Base-by-base conservation (phyloP, 2,797 vertebrate genomes). In the Dryobates pubescens region DNA sequence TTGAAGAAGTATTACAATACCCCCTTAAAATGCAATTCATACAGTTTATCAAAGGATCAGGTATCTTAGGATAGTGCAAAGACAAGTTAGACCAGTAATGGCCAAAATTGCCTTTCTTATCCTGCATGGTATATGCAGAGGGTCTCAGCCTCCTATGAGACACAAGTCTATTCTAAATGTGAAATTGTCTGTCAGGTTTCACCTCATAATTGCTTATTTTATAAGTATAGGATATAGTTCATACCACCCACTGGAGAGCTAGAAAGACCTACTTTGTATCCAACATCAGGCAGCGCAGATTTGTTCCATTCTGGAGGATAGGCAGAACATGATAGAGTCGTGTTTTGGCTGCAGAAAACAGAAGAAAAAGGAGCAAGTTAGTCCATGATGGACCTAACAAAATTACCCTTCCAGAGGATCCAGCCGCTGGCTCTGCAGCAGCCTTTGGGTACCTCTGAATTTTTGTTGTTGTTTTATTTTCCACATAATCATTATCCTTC, bases 261-360 rank as follows among this genome's bases (percentile, higher is more conserved):
- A 38, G 36, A 57, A 91, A 61, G 32, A 45, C 70, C 6, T 97
- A 98, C 99, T 98, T 96, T 94, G 92, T 97, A 98, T 41, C 98
- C 97, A 0, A 92, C 88, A 17, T 98, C 97, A 3, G 98, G 97
- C 8, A 98, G 53, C 19, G 97, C 96, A 53, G 36, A 96, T 51
- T 95, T 93, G 93, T 98, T 98, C 98, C 98, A 99, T 87, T 98
- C 57, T 38, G 80, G 64, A 74, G 97, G 97, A 75, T 79, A 95
- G 3, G 14, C 14, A 70, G 18, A 67, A 88, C 1, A 4, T 7
- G 63, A 78, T 0, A 88, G 80, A 41, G 61, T 26, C 2, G 1
- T 61, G 34, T 71, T 88, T 54, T 27, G 76, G 18, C 83, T 89
- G 45, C 51, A 72, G 63, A 83, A 76, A 4, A 3, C 27, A 56